Percentiles rank a stretch among this genome's conserved stretches.
Conservation (phyloP, 2,888 invertebrate genomes). For the Drosophila mercatorum region DNA sequence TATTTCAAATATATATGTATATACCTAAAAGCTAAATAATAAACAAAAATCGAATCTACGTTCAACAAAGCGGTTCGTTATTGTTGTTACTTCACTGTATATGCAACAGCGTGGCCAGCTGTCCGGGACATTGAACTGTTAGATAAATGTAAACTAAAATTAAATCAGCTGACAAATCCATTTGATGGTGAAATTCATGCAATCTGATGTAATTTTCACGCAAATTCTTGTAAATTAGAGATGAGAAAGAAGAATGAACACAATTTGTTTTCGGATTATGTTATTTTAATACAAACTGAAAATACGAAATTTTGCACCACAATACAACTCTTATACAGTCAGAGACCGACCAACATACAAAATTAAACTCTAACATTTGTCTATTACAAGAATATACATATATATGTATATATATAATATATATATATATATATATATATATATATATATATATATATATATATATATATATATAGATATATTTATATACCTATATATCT, state of each 20-base stretch:
- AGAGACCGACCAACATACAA: slow-evolving; percentile 24
- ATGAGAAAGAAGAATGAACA: neutral
- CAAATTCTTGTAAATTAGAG: slow-evolving; percentile 20
- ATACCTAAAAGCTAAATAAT: neutral
- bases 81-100: neutral
- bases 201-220: slow-evolving; percentile 25
- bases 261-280: slow-evolving; percentile 3
- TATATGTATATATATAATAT: neutral
- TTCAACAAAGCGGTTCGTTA: neutral
- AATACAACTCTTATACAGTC: slow-evolving; percentile 27
- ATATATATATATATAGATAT: neutral
- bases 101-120: neutral
- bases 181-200: slow-evolving; percentile 19
- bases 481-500: neutral
- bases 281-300: slow-evolving; percentile 42
- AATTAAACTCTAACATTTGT: slow-evolving; percentile 8
- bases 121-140: slow-evolving; percentile 1
- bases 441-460: no score
- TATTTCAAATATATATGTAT: neutral
- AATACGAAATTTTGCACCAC: slow-evolving; percentile 53
- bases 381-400: slow-evolving; percentile 12
- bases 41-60: neutral
- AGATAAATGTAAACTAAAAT: slow-evolving; percentile 10
- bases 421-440: no score
- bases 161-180: neutral